Conservation (phyloP, 2,888 invertebrate species). For the Trachelus troglodyta region DNA sequence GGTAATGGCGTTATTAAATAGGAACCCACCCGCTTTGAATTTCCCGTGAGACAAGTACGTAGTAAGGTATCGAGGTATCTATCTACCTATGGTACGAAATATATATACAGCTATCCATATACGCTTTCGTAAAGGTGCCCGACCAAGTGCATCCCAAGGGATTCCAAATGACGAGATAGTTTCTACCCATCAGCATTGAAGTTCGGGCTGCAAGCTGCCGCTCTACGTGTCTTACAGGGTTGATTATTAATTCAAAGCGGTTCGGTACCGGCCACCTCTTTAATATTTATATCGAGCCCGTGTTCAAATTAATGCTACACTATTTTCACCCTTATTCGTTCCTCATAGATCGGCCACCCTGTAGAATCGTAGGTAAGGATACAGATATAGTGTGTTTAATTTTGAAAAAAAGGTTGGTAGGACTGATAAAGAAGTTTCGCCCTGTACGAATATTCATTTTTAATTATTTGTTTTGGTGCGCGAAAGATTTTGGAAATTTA, state of each 20-base stretch:
- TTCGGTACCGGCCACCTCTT: conserved; percentile 19
- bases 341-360: background rate
- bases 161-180: conserved; percentile 21
- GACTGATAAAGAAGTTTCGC: no score
- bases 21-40: conserved; percentile 6
- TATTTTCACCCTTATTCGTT: conserved; percentile 3
- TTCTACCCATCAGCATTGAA: conserved; percentile 14
- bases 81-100: background rate
- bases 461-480: background rate
- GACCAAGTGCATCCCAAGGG: conserved; percentile 8
- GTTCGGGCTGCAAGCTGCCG: conserved; percentile 10
- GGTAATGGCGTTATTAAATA: conserved; percentile 17
- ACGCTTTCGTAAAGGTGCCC: conserved; percentile 7
- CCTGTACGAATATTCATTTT: no score
- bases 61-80: background rate
- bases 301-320: conserved; percentile 15
- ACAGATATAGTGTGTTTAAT: no score
- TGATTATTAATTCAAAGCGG: conserved; percentile 23
- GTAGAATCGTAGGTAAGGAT: background rate
- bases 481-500: background rate
- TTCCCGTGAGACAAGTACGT: background rate
- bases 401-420: no score
- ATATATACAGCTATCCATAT: background rate
- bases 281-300: conserved; percentile 16
- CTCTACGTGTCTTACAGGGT: conserved; percentile 18